Evolutionary conservation across 2,113 vertebrate species (phyloP).

Genomic region (Propithecus coquereli): DNA sequence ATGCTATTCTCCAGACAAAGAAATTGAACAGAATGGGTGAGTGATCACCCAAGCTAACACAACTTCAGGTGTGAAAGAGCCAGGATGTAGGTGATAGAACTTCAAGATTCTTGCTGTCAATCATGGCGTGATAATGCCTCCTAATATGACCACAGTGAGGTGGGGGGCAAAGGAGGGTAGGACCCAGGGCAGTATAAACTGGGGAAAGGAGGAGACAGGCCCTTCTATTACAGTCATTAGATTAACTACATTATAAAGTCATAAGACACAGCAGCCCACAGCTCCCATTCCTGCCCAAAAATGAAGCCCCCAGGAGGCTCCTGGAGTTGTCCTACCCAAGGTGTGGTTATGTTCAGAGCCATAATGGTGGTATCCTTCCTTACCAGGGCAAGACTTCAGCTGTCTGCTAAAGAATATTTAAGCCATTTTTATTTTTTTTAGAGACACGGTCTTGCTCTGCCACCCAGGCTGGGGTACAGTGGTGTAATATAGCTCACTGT

Average conservation of each 20-base stretch:
- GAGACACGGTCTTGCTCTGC: no score
- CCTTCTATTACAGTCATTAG: neutral
- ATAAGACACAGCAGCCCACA: neutral
- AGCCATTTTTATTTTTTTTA: neutral
- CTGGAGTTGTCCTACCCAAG: neutral
- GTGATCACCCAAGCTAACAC: neutral
- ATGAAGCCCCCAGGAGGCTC: neutral
- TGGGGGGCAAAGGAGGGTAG: no score
- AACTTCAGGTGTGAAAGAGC: neutral
- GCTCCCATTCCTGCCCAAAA: neutral
- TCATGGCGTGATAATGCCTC: neutral
- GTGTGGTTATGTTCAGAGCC: neutral
- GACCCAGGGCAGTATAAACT: neutral
- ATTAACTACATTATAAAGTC: neutral
- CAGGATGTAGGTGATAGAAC: neutral
- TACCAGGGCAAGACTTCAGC: neutral
- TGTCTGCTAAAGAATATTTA: neutral
- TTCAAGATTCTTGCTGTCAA: neutral
- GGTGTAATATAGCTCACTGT: no score
- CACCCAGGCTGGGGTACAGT: no score
- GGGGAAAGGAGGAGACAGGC: fast-evolving
- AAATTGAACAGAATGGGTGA: neutral
- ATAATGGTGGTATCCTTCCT: neutral
- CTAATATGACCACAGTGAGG: neutral
- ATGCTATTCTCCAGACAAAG: neutral